phyloP scores from a whole-genome alignment of 2,797 vertebrate species.

The Coracias cyanogaster region DNA sequence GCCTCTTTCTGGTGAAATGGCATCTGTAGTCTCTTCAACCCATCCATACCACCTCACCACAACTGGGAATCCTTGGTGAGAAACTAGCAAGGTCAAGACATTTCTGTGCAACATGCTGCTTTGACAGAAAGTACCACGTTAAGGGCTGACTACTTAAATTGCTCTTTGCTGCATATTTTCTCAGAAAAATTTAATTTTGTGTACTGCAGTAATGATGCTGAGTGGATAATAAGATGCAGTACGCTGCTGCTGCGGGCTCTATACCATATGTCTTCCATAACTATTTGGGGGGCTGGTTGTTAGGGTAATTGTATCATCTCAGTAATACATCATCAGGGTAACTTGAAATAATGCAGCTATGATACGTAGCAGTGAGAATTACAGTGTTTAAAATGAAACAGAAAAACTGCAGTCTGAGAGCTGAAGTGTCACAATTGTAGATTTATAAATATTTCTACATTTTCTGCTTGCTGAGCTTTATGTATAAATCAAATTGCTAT shows the following conservation, averaged over 20 bases:
- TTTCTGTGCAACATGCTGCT: neutral
- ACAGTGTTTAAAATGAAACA: neutral
- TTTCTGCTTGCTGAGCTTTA: constrained; percentile 42
- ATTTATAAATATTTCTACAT: constrained; percentile 27
- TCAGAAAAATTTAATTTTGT: constrained; percentile 52
- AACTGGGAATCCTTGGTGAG: neutral
- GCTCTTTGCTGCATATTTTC: constrained; percentile 43
- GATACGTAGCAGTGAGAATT: neutral
- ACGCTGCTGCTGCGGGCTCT: constrained; percentile 73
- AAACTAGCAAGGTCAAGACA: neutral
- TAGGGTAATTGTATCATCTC: constrained; percentile 13
- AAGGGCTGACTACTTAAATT: constrained; percentile 12
- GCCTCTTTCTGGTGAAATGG: neutral
- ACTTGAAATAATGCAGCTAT: constrained; percentile 34
- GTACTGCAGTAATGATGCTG: constrained; percentile 73
- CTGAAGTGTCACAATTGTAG: neutral
- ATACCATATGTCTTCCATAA: constrained; percentile 78
- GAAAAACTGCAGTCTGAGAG: neutral
- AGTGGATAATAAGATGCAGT: constrained; percentile 85
- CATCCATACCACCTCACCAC: neutral
- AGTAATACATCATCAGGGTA: constrained; percentile 48
- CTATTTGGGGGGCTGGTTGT: constrained; percentile 36
- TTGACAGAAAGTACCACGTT: neutral
- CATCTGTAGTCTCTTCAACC: neutral
- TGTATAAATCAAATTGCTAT: neutral